Evolutionary conservation across 2,797 vertebrate species (phyloP).

Genomic region (Antennarius maculatus): DNA sequence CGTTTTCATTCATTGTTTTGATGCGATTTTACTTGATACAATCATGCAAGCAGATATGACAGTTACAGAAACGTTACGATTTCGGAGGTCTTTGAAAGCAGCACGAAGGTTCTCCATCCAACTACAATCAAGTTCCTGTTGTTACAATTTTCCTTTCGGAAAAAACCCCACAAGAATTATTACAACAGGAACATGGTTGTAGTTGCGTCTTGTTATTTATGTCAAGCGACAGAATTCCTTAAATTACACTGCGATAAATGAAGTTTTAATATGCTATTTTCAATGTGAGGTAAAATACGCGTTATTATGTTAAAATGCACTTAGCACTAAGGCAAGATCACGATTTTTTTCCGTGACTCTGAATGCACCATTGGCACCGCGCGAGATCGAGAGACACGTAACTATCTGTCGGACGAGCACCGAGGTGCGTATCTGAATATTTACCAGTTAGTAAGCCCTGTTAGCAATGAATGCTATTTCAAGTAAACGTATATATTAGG

Average conservation of each 20-base stretch:
- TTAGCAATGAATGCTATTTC: conserved; percentile 16
- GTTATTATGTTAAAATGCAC: neutral
- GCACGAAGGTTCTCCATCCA: too few species aligned
- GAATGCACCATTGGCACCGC: conserved; percentile 48
- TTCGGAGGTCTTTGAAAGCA: too few species aligned
- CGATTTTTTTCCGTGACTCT: neutral
- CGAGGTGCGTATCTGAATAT: neutral
- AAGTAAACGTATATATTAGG: neutral
- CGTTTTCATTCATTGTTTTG: too few species aligned
- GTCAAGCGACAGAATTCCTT: neutral
- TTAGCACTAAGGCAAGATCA: too few species aligned
- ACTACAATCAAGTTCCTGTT: too few species aligned
- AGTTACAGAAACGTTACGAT: too few species aligned
- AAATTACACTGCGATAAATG: neutral
- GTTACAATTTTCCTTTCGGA: too few species aligned
- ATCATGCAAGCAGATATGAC: too few species aligned
- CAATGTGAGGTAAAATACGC: neutral
- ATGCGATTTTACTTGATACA: too few species aligned
- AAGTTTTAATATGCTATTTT: neutral
- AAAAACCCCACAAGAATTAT: too few species aligned
- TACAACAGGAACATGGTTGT: neutral
- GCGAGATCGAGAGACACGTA: conserved; percentile 56
- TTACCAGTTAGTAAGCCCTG: neutral
- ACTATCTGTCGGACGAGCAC: conserved; percentile 10
- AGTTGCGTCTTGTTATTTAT: neutral